Evolutionary conservation across 2,888 invertebrate genomes (phyloP).

Genomic region (Nomada hirtipes): DNA sequence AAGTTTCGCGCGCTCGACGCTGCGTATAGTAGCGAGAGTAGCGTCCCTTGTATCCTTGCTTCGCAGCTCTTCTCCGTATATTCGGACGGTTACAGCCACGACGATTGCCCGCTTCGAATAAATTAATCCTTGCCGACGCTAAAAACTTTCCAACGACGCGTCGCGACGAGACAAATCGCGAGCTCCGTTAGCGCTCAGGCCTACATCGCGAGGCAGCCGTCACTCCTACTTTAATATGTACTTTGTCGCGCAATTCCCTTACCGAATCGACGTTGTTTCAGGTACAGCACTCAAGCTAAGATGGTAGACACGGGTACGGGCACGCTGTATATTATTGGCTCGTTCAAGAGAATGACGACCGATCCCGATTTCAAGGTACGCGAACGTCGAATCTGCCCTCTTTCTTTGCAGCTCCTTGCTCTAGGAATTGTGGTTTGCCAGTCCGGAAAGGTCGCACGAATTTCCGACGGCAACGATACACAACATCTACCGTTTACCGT

Average conservation of each 20-base stretch:
- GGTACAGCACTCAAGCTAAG: constrained; percentile 91
- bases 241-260: background rate
- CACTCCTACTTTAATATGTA: too few species aligned
- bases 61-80: background rate
- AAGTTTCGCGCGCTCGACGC: background rate
- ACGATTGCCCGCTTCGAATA: background rate
- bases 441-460: too few species aligned
- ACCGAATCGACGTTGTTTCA: constrained; percentile 81
- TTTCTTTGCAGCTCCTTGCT: too few species aligned
- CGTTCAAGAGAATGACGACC: constrained; percentile 89
- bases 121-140: background rate
- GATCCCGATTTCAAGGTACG: constrained; percentile 91
- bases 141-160: background rate
- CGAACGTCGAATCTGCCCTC: too few species aligned
- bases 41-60: constrained; percentile 11
- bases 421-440: too few species aligned
- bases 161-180: background rate
- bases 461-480: too few species aligned
- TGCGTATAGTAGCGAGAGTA: background rate
- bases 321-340: constrained; percentile 92
- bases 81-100: too few species aligned
- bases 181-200: background rate
- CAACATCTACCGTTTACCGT: background rate
- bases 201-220: too few species aligned
- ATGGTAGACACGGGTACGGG: constrained; percentile 92